phyloP scores from a whole-genome alignment of 2,888 invertebrate genomes.

The Leptopterna dolabrata region DNA sequence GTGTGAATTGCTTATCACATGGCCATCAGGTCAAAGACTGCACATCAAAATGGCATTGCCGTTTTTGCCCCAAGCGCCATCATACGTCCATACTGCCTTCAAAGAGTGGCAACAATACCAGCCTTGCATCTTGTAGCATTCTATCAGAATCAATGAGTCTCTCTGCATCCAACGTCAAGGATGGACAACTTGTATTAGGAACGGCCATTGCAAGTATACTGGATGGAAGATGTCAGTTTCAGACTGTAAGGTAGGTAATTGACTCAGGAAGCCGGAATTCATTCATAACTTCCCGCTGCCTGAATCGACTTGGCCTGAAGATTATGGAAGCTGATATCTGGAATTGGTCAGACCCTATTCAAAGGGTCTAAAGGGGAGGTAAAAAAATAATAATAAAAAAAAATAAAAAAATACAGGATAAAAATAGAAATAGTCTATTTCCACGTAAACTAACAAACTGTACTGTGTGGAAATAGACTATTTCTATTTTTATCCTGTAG shows the following conservation, averaged over 20 bases:
- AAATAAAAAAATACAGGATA: no score
- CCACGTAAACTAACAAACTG: no score
- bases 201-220: slow-evolving; percentile 25
- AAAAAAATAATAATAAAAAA: no score
- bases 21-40: not conserved
- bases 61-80: not conserved
- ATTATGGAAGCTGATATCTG: not conserved
- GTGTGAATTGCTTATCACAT: not conserved
- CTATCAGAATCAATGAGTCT: not conserved
- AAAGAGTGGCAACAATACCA: not conserved
- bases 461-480: no score
- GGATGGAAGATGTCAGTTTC: slow-evolving; percentile 25
- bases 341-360: slow-evolving; percentile 30
- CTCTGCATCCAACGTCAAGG: not conserved
- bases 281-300: slow-evolving; percentile 10
- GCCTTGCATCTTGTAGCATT: not conserved
- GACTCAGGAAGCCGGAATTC: slow-evolving; percentile 49
- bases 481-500: no score
- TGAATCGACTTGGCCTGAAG: slow-evolving; percentile 34
- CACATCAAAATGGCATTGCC: not conserved
- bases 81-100: not conserved
- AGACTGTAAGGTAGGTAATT: slow-evolving; percentile 21
- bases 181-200: not conserved
- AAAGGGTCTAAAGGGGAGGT: slow-evolving; percentile 11
- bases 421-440: no score